Percentiles rank a stretch among this genome's conserved stretches.
Evolutionary conservation across 2,888 invertebrate genomes (phyloP).

Genomic region (Agrotis ipsilon): DNA sequence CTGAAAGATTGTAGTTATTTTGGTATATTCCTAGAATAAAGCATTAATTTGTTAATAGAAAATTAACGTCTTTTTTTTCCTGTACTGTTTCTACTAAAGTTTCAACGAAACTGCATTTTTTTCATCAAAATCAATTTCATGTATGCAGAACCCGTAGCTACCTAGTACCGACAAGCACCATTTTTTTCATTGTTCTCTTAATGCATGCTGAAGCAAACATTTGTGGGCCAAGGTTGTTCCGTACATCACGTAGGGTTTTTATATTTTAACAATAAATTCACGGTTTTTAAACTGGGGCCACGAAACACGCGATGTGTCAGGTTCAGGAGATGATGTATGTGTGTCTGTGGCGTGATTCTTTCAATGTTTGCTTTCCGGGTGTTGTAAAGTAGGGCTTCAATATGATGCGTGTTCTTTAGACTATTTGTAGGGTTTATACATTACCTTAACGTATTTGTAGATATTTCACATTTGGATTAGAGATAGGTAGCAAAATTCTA

Average conservation of each 20-base stretch:
- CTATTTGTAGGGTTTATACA: background rate
- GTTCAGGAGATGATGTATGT: slow-evolving; percentile 36
- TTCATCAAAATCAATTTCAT: background rate
- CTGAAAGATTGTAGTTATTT: background rate
- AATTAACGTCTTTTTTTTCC: background rate
- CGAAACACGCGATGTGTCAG: slow-evolving; percentile 52
- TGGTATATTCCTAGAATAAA: background rate
- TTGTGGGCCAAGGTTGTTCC: slow-evolving; percentile 78
- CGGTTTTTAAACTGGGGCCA: slow-evolving; percentile 60
- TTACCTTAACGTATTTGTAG: too few relatives aligned
- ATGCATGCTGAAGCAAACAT: slow-evolving; percentile 64
- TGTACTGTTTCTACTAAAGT: background rate
- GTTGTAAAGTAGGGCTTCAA: background rate
- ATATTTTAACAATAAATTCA: slow-evolving; percentile 64
- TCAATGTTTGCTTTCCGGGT: slow-evolving; percentile 37
- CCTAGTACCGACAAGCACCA: slow-evolving; percentile 18
- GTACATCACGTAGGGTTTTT: slow-evolving; percentile 71
- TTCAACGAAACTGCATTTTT: background rate
- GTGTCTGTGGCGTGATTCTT: slow-evolving; percentile 19
- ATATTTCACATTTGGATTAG: too few relatives aligned
- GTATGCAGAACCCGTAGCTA: slow-evolving; percentile 31
- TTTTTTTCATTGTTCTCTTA: slow-evolving; percentile 56
- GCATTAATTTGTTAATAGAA: too few relatives aligned
- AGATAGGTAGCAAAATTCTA: background rate
- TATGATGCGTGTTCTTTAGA: background rate